Evolutionary conservation across 1,140 invertebrate species (phyloP), one percentile per base, ranked within the genome.

Genomic region (Epicauta chinensis): DNA sequence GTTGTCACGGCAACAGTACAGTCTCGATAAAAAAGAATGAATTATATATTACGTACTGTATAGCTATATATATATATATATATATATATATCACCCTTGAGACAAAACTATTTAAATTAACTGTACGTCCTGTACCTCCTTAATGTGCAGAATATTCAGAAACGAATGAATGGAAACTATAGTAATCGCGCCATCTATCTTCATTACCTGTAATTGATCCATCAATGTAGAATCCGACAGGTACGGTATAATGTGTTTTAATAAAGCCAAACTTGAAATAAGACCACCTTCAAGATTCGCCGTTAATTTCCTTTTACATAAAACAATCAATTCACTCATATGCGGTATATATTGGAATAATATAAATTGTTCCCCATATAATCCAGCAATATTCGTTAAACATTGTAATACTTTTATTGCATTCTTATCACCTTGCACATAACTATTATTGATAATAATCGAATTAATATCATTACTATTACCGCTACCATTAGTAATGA

Each of bases 331-430:
- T 63, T 98, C 93, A 10, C 84, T 83, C 69, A 93, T 88, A 67
- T 96, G 91, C 1, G 92, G 90, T 43, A 99, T 77, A 70, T 97
- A 99, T 73, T 98, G 96, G 30, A 93, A 73, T 30, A 97, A 76
- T 58, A 98, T 88, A 38, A 98, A 83, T 63, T 95, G 88, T 67
- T 97, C 92, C 37, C 93, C 94, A 72, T 96, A 97, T 53, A 97
- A 75, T 83, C 83, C 82, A 46, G 86, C 86, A 61, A 97, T 91
- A 59, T 86, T 83, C 51, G 82, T 82, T 3, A 98, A 78, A 67
- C 91, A 95, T 56, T 93, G 87, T 29, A 97, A 76, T 2, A 97
- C 89, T 61, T 89, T 87, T 3, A 74, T 72, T 1, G 92, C 87
- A 71, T 88, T 88, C 12, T 74, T 68, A 72, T 98, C 95, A 1